Evolutionary conservation across 2,113 vertebrate genomes (phyloP), one percentile per base, ranked within the genome.

Genomic region (Alethe diademata): DNA sequence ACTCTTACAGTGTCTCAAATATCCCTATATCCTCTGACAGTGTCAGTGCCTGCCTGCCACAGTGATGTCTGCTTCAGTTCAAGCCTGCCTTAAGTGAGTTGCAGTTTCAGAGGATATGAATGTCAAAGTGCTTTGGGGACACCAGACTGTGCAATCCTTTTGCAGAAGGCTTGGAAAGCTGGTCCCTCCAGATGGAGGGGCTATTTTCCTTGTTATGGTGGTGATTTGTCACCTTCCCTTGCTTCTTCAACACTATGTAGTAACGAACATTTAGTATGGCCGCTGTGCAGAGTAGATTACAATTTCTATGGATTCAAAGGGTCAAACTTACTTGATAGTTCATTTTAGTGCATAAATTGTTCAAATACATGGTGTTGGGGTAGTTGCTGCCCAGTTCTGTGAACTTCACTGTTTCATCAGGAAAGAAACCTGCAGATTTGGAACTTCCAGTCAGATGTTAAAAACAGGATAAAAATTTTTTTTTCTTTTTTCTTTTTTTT

Each of bases 121-220:
- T 0, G 1, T 36, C 54, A 43, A 56, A 64, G 13, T 26, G 23
- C 40, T 72, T 82, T 25, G 25, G 47, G 78, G 22, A 73, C n/a
- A 43, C 40, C 19, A 61, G 54, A 25, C 19, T 53, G 4, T 4
- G 3, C 0, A 2, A 7, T 65, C 14, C 42, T 36, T 42, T 35
- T 8, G 26, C 15, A 85, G 56, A 65, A 80, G 35, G 3, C 36
- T 65, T 84, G 24, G 40, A n/a, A 79, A 73, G 18, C 28, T 58
- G 51, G 5, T 75, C 11, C n/a, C 19, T 69, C 29, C 51, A 66
- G 43, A 24, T 61, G 43, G 54, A 62, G 16, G 17, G 14, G 14
- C 40, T 72, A 28, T 26, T 86, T 76, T 86, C 28, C 36, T 70
- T 73, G 16, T 35, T 26, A 12, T 18, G 1, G 19, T 43, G 35